Conservation (phyloP, 1,140 invertebrate genomes). For the Nylanderia fulva region DNA sequence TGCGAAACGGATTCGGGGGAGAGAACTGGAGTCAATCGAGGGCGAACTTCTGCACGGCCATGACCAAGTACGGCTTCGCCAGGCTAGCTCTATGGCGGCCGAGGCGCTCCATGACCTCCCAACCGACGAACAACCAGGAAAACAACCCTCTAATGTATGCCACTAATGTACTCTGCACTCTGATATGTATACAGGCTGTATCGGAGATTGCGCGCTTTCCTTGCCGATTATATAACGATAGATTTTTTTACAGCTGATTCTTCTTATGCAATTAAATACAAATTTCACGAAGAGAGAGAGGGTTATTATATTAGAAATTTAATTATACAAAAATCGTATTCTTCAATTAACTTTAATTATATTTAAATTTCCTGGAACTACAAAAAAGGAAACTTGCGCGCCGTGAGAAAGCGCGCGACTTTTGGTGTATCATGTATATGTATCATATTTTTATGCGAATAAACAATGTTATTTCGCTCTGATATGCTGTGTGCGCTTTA, state of each 20-base stretch:
- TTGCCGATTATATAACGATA: not conserved
- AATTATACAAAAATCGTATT: not conserved
- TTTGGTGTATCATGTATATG: constrained; percentile 15
- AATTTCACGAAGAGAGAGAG: not conserved
- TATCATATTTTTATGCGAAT: constrained; percentile 32
- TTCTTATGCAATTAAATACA: not conserved
- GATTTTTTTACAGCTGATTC: not conserved
- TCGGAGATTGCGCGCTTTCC: constrained; percentile 22
- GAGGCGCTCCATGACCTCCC: constrained; percentile 80
- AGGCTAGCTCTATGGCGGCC: constrained; percentile 83
- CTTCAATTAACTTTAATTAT: not conserved
- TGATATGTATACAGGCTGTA: constrained; percentile 21
- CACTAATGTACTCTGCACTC: constrained; percentile 55
- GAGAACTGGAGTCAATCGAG: constrained; percentile 24
- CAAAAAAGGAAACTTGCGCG: not conserved
- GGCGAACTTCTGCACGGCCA: constrained; percentile 53
- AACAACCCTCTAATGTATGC: constrained; percentile 86
- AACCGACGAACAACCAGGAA: constrained; percentile 83
- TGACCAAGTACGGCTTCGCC: constrained; percentile 84
- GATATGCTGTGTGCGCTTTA: constrained; percentile 56
- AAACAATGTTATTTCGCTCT: constrained; percentile 32
- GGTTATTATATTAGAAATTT: not conserved
- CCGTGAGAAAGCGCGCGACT: constrained; percentile 1
- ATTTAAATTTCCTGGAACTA: not conserved
- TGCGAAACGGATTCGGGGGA: not conserved